Conservation (phyloP, 2,113 vertebrate species). For the Cyanocitta stelleri region DNA sequence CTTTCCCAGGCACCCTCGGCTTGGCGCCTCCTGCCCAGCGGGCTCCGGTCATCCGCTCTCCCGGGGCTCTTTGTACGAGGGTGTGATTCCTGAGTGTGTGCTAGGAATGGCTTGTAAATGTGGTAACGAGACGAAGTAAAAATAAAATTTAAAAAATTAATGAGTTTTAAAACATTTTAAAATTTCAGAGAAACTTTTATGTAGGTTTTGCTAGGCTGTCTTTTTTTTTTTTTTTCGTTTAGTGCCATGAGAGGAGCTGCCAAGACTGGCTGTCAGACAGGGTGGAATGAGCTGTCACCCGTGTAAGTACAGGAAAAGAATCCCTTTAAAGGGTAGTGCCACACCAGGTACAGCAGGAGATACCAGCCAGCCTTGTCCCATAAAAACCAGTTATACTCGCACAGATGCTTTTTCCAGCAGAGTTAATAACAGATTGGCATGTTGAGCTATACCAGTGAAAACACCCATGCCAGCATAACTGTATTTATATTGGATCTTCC, state of each 20-base stretch:
- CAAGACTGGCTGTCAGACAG: neutral
- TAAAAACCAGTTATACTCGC: neutral
- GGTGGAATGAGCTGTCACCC: neutral
- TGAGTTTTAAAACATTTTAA: neutral
- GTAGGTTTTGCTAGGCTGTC: neutral
- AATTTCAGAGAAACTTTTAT: neutral
- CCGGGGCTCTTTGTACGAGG: fast-evolving
- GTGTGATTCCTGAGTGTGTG: fast-evolving
- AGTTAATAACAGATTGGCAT: neutral
- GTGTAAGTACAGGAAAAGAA: neutral
- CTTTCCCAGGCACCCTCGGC: fast-evolving
- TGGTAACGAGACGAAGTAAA: neutral
- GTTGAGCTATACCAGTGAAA: neutral
- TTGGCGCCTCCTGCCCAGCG: fast-evolving
- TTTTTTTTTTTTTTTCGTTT: too few relatives aligned
- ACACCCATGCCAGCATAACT: neutral
- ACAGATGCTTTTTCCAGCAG: neutral
- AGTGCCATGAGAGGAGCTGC: neutral
- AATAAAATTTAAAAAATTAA: neutral
- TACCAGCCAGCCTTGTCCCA: neutral
- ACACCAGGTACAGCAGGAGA: neutral
- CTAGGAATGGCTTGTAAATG: fast-evolving
- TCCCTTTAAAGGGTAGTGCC: neutral
- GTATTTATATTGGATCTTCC: neutral
- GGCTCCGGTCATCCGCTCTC: fast-evolving